Evolutionary conservation across 2,113 vertebrate genomes (phyloP).

Genomic region (Tor tambroides): DNA sequence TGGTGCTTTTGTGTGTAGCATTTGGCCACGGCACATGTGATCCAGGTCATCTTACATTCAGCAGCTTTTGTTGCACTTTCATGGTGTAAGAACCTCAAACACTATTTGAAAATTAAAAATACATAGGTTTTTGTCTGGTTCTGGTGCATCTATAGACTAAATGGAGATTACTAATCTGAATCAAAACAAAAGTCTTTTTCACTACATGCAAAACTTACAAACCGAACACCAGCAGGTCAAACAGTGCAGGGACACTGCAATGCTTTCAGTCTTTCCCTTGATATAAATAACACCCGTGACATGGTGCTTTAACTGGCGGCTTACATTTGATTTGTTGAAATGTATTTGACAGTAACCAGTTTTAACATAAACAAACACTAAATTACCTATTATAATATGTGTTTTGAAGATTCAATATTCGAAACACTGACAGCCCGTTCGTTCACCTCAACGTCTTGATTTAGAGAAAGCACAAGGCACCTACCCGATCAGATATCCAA

Average conservation of each 20-base stretch:
- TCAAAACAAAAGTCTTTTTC: neutral
- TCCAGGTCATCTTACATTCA: slow-evolving; percentile 11
- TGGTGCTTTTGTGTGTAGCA: neutral
- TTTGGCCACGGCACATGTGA: neutral
- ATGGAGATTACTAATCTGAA: neutral
- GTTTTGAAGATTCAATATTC: neutral
- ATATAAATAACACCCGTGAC: slow-evolving; percentile 19
- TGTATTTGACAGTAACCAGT: neutral
- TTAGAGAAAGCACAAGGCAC: slow-evolving; percentile 52
- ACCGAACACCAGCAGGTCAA: neutral
- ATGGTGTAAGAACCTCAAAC: neutral
- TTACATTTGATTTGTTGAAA: neutral
- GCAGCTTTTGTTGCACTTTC: neutral
- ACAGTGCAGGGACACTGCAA: neutral
- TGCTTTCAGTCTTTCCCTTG: neutral
- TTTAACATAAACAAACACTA: neutral
- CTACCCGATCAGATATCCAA: slow-evolving; percentile 93
- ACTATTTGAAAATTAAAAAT: neutral
- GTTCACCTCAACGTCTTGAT: neutral
- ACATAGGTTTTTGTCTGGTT: neutral
- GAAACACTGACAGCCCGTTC: neutral
- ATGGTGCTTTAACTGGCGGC: neutral
- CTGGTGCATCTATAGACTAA: neutral
- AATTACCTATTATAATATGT: neutral
- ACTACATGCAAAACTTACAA: neutral